These are phyloP conservation scores for Heliconius ismenius DNA, from an alignment of 2,888 invertebrate genomes.

Conservation along the genomic window DNA sequence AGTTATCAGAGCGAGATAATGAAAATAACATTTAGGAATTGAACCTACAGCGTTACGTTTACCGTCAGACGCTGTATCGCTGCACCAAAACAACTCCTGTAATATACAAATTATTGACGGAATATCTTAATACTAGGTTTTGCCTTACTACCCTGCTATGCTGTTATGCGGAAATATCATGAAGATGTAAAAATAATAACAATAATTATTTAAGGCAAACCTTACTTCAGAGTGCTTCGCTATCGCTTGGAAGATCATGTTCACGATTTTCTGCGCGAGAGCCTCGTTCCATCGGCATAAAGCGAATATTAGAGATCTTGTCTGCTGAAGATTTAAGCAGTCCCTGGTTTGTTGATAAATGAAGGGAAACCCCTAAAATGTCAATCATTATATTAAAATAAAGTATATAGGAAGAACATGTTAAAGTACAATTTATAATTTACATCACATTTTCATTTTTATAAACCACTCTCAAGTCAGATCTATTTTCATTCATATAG, in stretches of 20 bases:
- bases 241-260: conserved; percentile 94
- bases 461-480: too few species aligned
- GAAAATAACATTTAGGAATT: neutral
- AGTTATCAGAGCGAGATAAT: neutral
- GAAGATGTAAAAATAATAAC: neutral
- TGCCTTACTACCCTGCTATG: neutral
- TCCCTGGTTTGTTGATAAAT: conserved; percentile 97
- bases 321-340: conserved; percentile 94
- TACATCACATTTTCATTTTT: too few species aligned
- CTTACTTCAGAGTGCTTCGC: conserved; percentile 91
- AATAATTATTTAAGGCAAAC: neutral
- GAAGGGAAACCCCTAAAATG: conserved; percentile 92
- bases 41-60: neutral
- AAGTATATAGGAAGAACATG: neutral
- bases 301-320: conserved; percentile 94
- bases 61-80: neutral
- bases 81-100: neutral
- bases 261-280: conserved; percentile 92
- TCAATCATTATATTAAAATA: conserved; percentile 7
- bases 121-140: neutral
- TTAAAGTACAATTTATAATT: too few species aligned
- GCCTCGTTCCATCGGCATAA: conserved; percentile 95
- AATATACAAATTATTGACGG: neutral
- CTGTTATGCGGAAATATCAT: neutral
- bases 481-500: too few species aligned